phyloP scores from a whole-genome alignment of 2,113 vertebrate genomes.

The Carassius carassius region DNA sequence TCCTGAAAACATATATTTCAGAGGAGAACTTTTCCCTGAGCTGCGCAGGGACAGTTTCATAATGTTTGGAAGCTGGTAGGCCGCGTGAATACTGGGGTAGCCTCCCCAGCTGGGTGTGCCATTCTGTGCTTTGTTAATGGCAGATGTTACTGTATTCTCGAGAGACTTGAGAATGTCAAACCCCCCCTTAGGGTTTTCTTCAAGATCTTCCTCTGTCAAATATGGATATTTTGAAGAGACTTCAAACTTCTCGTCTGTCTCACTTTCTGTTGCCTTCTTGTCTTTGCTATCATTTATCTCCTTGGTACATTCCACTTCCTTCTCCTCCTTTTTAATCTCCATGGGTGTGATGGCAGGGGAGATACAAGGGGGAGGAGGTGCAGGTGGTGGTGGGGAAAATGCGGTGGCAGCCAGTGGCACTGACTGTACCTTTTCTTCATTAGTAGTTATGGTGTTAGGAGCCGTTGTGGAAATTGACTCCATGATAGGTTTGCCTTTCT shows the following conservation, averaged over 20 bases:
- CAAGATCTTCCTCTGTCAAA: conserved; percentile 93
- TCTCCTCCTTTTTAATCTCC: conserved; percentile 96
- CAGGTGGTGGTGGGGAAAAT: conserved; percentile 88
- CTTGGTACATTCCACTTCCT: conserved; percentile 81
- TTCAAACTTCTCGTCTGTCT: conserved; percentile 91
- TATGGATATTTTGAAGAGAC: conserved; percentile 96
- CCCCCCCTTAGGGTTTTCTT: conserved; percentile 95
- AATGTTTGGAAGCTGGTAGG: conserved; percentile 97
- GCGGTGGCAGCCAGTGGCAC: conserved; percentile 95
- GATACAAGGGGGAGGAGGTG: conserved; percentile 83
- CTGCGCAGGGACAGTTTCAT: conserved; percentile 95
- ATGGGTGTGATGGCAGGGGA: conserved; percentile 80
- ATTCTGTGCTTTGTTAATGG: conserved; percentile 99
- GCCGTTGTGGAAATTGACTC: conserved; percentile 79
- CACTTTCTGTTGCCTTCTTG: conserved; percentile 81
- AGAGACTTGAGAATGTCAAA: conserved; percentile 96
- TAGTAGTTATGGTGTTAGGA: conserved; percentile 70
- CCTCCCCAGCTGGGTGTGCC: conserved; percentile 98
- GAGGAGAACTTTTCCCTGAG: conserved; percentile 83
- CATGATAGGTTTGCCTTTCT: conserved; percentile 94
- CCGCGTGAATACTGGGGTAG: conserved; percentile 97
- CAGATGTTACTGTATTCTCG: conserved; percentile 97
- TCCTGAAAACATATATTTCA: conserved; percentile 89
- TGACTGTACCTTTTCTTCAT: conserved; percentile 94
- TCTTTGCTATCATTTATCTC: conserved; percentile 82